A percentile compares a stretch with the other conserved stretches of the same genome.
These are phyloP conservation scores for Sebastes kiyomatsui DNA, from an alignment of 2,797 vertebrate genomes.

Conservation along the genomic window DNA sequence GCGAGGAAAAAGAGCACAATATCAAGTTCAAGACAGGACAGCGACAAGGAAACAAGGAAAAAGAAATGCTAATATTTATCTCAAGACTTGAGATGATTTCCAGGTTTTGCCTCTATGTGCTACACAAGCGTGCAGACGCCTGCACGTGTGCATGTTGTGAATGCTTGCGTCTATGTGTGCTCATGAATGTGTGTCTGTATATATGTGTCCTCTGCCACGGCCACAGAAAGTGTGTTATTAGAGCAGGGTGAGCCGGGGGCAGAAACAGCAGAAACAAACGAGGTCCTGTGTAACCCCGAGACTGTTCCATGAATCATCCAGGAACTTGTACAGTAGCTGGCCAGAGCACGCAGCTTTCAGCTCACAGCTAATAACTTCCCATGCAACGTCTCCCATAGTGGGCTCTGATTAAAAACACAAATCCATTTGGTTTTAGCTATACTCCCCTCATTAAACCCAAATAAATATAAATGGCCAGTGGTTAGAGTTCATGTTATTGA, in stretches of 20 bases:
- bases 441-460: neutral
- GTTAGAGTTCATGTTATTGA: neutral
- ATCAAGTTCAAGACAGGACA: neutral
- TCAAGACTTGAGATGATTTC: neutral
- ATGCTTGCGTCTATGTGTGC: constrained; percentile 20
- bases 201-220: constrained; percentile 4
- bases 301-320: constrained; percentile 62
- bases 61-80: neutral
- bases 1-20: neutral
- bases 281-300: constrained; percentile 54
- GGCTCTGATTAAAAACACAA: neutral
- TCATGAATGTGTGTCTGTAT: constrained; percentile 21
- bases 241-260: constrained; percentile 40
- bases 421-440: neutral
- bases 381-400: neutral
- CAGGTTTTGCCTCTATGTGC: neutral
- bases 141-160: constrained; percentile 19
- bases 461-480: neutral
- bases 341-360: constrained; percentile 4
- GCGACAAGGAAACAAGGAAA: neutral
- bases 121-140: neutral
- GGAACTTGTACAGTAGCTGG: constrained; percentile 30
- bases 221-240: constrained; percentile 50
- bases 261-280: constrained; percentile 59
- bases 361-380: constrained; percentile 19